Evolutionary conservation across 2,113 vertebrate species (phyloP), one percentile per base, ranked within the genome.

Genomic region (Empidonax traillii): DNA sequence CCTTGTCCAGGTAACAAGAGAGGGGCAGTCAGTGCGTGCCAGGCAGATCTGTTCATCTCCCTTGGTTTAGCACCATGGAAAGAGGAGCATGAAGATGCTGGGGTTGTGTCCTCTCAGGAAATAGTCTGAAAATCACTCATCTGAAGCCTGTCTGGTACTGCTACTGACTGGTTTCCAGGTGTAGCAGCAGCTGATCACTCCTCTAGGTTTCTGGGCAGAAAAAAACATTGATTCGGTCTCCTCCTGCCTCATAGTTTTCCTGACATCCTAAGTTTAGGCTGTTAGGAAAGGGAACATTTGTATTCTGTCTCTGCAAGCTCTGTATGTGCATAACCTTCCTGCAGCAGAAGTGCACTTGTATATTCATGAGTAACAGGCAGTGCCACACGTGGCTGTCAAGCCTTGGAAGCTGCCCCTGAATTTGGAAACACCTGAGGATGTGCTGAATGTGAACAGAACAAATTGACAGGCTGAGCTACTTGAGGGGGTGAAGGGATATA

Each of bases 401-500:
- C n/a, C 66, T 72, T 61, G 75, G 58, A 80, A 82, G 76, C 2
- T 0, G 1, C 47, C 35, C 10, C 30, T n/a, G 47, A 4, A 51
- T 79, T 75, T 68, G 68, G 69, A 91, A 73, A 37, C 49, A 41
- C 25, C 7, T 3, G 67, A 73, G 78, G 30, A 39, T 35, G 25
- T 75, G 5, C 18, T 62, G 62, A 49, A 44, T 44, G 33, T 52
- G 63, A 82, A 15, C 81, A 72, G 78, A 85, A 3, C 75, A 41
- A 18, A 9, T 6, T 12, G 58, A 14, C 28, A 55, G 23, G 24
- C 31, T 25, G 74, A 89, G 53, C 69, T 72, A 0, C 33, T 37
- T 6, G 2, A 20, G 14, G 28, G 28, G 30, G 3, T 2, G 59
- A 59, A 6, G n/a, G 19, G 14, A 24, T 10, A 12, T 30, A 0